These are phyloP conservation scores for Tretioscincus oriximinensis DNA, from an alignment of 2,113 vertebrate genomes.

Conservation along the genomic window DNA sequence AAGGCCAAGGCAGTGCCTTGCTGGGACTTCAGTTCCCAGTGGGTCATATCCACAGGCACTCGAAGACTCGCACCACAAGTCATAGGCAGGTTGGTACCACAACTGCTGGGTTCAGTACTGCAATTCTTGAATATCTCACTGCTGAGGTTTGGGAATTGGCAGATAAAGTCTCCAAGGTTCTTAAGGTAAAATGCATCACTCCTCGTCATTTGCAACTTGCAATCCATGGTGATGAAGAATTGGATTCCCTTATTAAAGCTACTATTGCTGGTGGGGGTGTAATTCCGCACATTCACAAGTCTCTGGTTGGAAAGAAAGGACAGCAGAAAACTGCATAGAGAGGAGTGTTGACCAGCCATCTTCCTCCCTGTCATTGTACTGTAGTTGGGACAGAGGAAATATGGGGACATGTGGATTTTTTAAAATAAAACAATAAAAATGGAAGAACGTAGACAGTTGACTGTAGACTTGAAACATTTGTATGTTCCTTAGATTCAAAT, in stretches of 20 bases:
- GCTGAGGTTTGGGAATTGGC: slow-evolving; percentile 99
- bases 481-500: slow-evolving; percentile 82
- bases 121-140: slow-evolving; percentile 96
- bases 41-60: slow-evolving; percentile 95
- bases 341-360: slow-evolving; percentile 35
- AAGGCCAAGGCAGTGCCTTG: too few relatives aligned
- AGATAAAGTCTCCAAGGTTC: slow-evolving; percentile 96
- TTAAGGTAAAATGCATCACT: slow-evolving; percentile 98
- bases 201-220: slow-evolving; percentile 97
- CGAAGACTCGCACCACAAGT: slow-evolving; percentile 97
- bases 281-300: slow-evolving; percentile 99
- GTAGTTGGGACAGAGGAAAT: slow-evolving; percentile 67
- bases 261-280: slow-evolving; percentile 98
- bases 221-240: slow-evolving; percentile 94
- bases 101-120: slow-evolving; percentile 95
- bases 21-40: slow-evolving; percentile 99
- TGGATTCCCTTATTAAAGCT: slow-evolving; percentile 98
- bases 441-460: slow-evolving; percentile 71
- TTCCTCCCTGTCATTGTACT: slow-evolving; percentile 68
- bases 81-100: slow-evolving; percentile 97
- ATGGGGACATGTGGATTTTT: slow-evolving; percentile 74
- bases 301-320: slow-evolving; percentile 98
- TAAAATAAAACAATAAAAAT: slow-evolving; percentile 74
- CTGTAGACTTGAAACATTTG: slow-evolving; percentile 74
- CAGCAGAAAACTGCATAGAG: slow-evolving; percentile 96